Conservation (phyloP, 2,888 invertebrate species). For the Philereme transversata region DNA sequence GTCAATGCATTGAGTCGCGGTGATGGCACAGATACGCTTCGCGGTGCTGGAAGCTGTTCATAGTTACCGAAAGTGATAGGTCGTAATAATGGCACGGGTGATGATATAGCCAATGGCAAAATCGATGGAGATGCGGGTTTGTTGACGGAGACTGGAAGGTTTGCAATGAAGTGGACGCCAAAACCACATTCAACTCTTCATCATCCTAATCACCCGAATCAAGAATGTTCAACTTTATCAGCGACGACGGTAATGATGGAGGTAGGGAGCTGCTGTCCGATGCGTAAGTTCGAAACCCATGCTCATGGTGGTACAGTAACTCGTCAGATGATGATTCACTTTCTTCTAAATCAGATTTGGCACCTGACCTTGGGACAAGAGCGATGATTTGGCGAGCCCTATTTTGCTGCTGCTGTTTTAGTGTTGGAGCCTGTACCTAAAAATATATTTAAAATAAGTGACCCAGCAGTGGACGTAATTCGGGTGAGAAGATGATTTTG, state of each 20-base stretch:
- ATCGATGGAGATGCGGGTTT: slow-evolving; percentile 12
- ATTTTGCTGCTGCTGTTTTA: slow-evolving; percentile 16
- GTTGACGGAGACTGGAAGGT: background rate
- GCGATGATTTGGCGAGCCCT: slow-evolving; percentile 21
- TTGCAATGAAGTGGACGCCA: background rate
- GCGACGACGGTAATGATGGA: background rate
- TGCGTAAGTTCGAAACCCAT: background rate
- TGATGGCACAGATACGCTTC: no score
- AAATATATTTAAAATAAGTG: background rate
- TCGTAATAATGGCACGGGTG: background rate
- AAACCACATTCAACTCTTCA: background rate
- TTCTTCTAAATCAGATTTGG: slow-evolving; percentile 28
- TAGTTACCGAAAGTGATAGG: background rate
- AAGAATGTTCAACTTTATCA: background rate
- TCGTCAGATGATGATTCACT: slow-evolving; percentile 25
- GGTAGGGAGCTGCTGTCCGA: background rate
- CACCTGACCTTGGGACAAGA: slow-evolving; percentile 30
- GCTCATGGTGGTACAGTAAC: background rate
- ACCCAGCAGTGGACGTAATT: slow-evolving; percentile 2
- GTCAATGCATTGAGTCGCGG: background rate
- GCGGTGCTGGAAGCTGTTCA: no score
- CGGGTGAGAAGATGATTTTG: background rate
- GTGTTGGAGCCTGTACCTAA: slow-evolving; percentile 3
- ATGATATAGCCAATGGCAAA: slow-evolving; percentile 7
- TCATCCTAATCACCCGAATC: background rate